Evolutionary conservation across 2,113 vertebrate species (phyloP).

Genomic region (Macroglossus sobrinus): DNA sequence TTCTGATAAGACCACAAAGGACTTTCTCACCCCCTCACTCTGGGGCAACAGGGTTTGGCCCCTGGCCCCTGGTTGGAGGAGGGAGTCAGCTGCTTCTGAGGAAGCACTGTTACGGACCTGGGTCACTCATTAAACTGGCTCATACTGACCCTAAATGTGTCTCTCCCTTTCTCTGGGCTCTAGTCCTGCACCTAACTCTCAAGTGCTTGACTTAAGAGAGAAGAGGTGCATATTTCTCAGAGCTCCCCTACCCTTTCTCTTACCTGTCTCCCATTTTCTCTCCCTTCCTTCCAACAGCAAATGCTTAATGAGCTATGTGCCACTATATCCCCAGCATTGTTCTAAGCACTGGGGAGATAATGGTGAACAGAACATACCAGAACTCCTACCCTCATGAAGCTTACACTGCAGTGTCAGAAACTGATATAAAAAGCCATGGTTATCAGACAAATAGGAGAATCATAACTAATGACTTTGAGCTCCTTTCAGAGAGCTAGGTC

Average conservation of each 20-base stretch:
- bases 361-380: background rate
- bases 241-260: background rate
- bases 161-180: background rate
- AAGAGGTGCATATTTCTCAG: background rate
- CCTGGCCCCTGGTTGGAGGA: background rate
- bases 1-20: background rate
- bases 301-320: background rate
- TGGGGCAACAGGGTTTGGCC: background rate
- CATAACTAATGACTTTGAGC: background rate
- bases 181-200: background rate
- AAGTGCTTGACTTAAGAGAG: background rate
- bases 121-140: background rate
- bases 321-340: background rate
- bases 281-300: background rate
- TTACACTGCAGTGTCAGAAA: background rate
- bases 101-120: background rate
- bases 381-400: background rate
- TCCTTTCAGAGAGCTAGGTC: background rate
- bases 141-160: background rate
- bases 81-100: background rate
- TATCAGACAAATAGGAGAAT: background rate
- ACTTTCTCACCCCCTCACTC: background rate
- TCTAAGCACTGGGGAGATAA: background rate
- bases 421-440: background rate
- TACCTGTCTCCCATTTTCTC: background rate